A percentile compares a stretch with the other conserved stretches of the same genome.
phyloP scores from a whole-genome alignment of 2,888 invertebrate species.

The Sesia bembeciformis region DNA sequence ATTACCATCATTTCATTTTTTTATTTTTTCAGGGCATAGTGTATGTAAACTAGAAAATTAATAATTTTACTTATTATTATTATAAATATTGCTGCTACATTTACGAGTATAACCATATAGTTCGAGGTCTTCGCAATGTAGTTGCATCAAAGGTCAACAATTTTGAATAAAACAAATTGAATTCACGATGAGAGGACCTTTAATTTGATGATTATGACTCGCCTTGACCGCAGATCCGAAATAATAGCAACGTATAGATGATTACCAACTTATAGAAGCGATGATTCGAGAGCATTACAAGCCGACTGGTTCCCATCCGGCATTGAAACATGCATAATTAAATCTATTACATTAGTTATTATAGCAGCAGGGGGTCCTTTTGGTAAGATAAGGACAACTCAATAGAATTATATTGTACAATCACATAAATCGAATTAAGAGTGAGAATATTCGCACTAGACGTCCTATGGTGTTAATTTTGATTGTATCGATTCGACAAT shows the following conservation, averaged over 20 bases:
- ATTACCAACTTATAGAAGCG: neutral
- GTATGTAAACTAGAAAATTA: too few species aligned
- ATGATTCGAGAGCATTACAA: neutral
- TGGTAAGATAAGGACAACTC: neutral
- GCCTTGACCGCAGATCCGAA: constrained; percentile 31
- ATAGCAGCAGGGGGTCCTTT: constrained; percentile 29
- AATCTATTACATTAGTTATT: constrained; percentile 33
- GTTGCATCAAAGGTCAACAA: neutral
- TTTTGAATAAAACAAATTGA: neutral
- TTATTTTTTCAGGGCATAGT: too few species aligned
- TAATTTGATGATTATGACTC: constrained; percentile 12
- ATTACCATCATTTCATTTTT: too few species aligned
- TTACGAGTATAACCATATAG: too few species aligned
- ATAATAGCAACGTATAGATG: constrained; percentile 7
- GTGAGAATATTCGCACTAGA: neutral
- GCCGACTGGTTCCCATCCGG: constrained; percentile 39
- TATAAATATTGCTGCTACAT: too few species aligned
- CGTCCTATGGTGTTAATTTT: neutral
- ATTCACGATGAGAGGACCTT: neutral
- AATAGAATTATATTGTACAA: neutral
- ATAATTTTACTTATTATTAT: too few species aligned
- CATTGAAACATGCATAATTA: constrained; percentile 34
- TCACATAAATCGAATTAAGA: neutral
- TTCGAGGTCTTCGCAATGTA: neutral
- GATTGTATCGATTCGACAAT: neutral